These are phyloP conservation scores for Corythoichthys intestinalis DNA, from an alignment of 2,113 vertebrate species.

Conservation along the genomic window DNA sequence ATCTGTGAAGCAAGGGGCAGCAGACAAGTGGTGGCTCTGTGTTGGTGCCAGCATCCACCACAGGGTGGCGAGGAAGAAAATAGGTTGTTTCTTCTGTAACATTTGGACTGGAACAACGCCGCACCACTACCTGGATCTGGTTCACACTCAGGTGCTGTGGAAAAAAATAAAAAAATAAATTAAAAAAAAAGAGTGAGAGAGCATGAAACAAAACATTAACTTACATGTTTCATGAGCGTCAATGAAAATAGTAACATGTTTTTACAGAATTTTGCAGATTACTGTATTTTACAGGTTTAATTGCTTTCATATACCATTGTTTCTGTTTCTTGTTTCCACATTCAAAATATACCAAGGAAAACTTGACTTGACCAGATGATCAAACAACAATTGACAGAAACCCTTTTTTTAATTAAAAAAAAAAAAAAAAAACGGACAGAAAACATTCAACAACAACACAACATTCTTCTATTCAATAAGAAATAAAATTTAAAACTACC, in stretches of 20 bases:
- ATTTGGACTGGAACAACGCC: slow-evolving; percentile 65
- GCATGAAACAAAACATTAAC: neutral
- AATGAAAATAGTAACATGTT: neutral
- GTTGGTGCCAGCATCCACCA: slow-evolving; percentile 69
- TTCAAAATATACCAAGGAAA: no score
- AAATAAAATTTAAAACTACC: slow-evolving; percentile 42
- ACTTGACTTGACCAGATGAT: no score
- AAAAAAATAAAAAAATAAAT: no score
- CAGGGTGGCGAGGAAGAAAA: slow-evolving; percentile 59
- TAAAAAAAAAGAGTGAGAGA: neutral
- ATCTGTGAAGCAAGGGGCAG: slow-evolving; percentile 65
- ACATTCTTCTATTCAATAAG: neutral
- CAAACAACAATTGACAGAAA: no score
- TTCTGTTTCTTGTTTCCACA: neutral
- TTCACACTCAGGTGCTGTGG: slow-evolving; percentile 62
- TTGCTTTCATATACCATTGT: neutral
- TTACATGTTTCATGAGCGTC: neutral
- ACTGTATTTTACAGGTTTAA: neutral
- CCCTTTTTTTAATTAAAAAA: no score
- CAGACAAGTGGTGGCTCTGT: slow-evolving; percentile 65
- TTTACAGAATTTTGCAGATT: neutral
- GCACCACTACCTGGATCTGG: slow-evolving; percentile 68
- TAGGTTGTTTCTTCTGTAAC: slow-evolving; percentile 67
- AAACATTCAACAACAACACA: no score
- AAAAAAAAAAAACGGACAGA: no score